Evolutionary conservation across 1,140 invertebrate species (phyloP), one percentile per base, ranked within the genome.

Genomic region (Hetaerina americana): DNA sequence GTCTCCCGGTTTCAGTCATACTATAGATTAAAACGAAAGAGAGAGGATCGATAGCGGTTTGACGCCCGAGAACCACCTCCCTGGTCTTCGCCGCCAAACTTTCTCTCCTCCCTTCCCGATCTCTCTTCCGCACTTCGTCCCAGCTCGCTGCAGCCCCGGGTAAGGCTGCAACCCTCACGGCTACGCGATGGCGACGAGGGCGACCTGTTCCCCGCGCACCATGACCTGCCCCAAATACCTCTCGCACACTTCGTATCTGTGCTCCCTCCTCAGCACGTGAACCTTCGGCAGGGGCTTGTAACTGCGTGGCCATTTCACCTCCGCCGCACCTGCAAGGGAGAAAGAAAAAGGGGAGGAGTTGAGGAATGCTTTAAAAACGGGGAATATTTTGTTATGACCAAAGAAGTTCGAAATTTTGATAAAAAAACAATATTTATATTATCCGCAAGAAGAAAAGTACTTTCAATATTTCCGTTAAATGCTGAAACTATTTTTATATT

Each of bases 161-260:
- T 18, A 40, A 6, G 31, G 31, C 31, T 6, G 31, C 31, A 40
- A 6, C 31, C 31, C n/a, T n/a, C n/a, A n/a, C n/a, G n/a, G 10
- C 22, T 57, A 57, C 10, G 40, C 2, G 2, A 57, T 82, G 73
- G 80, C 66, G 73, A 90, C 82, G 57, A 89, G 78, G 24, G 87
- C 93, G 27, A 96, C 85, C 80, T 95, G 92, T 79, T 96, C 93
- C 25, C 94, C 94, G 72, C 94, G 84, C 67, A 96, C 81, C 77
- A 97, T 80, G 73, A 95, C 75, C 80, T 95, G 91, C 49, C 88
- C 85, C n/a, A 95, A 81, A 79, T 91, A 85, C 70, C 93, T 84
- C 27, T 86, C 83, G 78, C 90, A 88, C 76, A 88, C 85, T 77
- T 90, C 90, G 49, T 83, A 79, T 68, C 88, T 89, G 69, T 85